These are phyloP conservation scores for Cydia amplana DNA, from an alignment of 1,140 invertebrate species.

Conservation along the genomic window DNA sequence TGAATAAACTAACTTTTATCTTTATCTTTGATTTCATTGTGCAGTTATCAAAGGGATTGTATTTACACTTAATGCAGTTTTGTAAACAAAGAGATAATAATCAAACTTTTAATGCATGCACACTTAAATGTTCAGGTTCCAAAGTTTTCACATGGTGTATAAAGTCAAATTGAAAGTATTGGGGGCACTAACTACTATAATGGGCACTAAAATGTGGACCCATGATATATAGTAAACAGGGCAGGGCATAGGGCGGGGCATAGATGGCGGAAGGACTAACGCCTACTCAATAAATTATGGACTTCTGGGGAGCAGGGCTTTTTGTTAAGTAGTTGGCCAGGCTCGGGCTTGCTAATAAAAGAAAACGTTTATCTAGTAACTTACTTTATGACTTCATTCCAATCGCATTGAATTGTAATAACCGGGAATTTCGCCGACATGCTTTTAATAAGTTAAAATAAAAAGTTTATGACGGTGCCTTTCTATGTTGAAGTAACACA, in stretches of 20 bases:
- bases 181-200: neutral
- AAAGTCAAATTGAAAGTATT: neutral
- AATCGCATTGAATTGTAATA: slow-evolving; percentile 74
- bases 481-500: neutral
- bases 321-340: neutral
- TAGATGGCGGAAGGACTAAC: neutral
- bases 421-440: slow-evolving; percentile 51
- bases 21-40: too few relatives aligned
- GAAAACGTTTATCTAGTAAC: neutral
- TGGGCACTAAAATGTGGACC: too few relatives aligned
- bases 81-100: slow-evolving; percentile 16
- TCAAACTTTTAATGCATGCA: slow-evolving; percentile 8
- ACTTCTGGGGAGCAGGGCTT: neutral
- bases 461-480: neutral
- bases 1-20: too few relatives aligned
- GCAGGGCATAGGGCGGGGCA: neutral
- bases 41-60: too few relatives aligned
- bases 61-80: slow-evolving; percentile 29
- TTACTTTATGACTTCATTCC: slow-evolving; percentile 73
- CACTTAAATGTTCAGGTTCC: neutral
- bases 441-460: neutral
- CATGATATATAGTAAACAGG: neutral
- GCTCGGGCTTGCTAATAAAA: neutral
- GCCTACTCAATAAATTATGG: slow-evolving; percentile 25
- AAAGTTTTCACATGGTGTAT: neutral